Conservation (phyloP, 35 echinoderm and acorn worm species). For the Lytechinus pictus region DNA sequence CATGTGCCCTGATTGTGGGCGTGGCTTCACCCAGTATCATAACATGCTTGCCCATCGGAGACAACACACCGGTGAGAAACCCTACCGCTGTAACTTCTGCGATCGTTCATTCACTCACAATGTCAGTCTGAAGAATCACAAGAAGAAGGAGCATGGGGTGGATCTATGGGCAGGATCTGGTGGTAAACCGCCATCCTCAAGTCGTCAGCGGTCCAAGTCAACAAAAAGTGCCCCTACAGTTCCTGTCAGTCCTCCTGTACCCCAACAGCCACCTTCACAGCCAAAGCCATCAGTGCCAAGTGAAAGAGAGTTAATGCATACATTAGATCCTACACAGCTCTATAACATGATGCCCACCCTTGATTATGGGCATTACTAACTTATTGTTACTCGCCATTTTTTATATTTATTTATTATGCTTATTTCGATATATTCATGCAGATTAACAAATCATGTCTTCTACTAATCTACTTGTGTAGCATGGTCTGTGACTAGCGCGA, state of each 20-base stretch:
- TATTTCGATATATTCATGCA: background rate
- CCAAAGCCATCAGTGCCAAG: conserved; percentile 40
- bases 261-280: background rate
- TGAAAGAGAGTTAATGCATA: conserved; percentile 41
- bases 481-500: background rate
- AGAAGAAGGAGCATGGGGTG: conserved; percentile 80
- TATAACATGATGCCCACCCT: conserved; percentile 50
- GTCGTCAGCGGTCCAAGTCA: background rate
- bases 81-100: conserved; percentile 87
- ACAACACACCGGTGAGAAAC: conserved; percentile 82
- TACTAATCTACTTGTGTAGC: background rate
- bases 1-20: conserved; percentile 72
- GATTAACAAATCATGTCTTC: background rate
- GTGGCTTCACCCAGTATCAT: conserved; percentile 72
- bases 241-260: background rate
- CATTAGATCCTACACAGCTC: conserved; percentile 37
- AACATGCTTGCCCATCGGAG: conserved; percentile 79
- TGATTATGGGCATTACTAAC: conserved; percentile 44
- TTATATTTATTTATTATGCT: background rate
- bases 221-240: background rate
- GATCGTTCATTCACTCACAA: conserved; percentile 82
- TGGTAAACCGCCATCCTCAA: background rate
- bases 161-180: conserved; percentile 63
- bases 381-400: background rate
- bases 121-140: conserved; percentile 87